Conservation (phyloP, 1,140 invertebrate genomes). For the Caenorhabditis elegans region WBcel235 BX284603.4:4698501-4699000, state of each 20-base stretch:
- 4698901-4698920: slow-evolving; percentile 35
- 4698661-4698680: no score
- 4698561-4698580: no score
- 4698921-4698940: slow-evolving; percentile 48
- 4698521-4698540: no score
- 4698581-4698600: no score
- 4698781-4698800: background rate
- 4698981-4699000: slow-evolving; percentile 39
- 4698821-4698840: background rate
- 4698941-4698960: slow-evolving; percentile 47
- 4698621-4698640: no score
- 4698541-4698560: no score
- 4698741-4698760: slow-evolving; percentile 67
- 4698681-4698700: no score
- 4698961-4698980: slow-evolving; percentile 36
- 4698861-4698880: slow-evolving; percentile 52
- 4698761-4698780: background rate
- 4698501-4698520: no score
- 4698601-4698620: no score
- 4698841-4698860: slow-evolving; percentile 45
- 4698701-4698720: slow-evolving; percentile 64
- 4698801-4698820: slow-evolving; percentile 8
- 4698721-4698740: slow-evolving; percentile 66
- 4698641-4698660: no score
- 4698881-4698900: slow-evolving; percentile 47